Percentiles rank a stretch among this genome's conserved stretches.
Evolutionary conservation across 2,888 invertebrate species (phyloP).

Genomic region (Mellilla xanthometata): DNA sequence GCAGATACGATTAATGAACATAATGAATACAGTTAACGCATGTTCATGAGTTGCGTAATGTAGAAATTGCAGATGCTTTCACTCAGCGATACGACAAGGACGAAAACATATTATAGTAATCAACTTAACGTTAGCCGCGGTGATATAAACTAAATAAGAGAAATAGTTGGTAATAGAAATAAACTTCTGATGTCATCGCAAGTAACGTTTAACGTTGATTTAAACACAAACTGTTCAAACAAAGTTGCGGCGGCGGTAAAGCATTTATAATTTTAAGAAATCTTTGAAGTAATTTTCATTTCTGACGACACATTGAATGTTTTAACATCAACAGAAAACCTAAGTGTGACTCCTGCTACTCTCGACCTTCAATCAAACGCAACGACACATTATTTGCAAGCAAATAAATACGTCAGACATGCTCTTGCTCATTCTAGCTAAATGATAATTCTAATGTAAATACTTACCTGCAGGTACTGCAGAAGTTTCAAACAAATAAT

Average conservation of each 20-base stretch:
- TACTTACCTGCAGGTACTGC: too few relatives aligned
- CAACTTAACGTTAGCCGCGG: too few relatives aligned
- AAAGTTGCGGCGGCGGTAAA: conserved; percentile 2
- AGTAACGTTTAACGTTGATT: conserved; percentile 12
- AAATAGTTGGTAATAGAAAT: too few relatives aligned
- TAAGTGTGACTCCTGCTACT: conserved; percentile 8
- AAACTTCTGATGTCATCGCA: background rate
- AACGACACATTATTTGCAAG: conserved; percentile 8
- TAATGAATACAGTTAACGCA: conserved; percentile 5
- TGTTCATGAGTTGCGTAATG: conserved; percentile 11
- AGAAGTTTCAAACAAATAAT: too few relatives aligned
- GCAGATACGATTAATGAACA: conserved; percentile 1
- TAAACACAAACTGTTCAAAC: conserved; percentile 19
- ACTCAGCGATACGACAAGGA: background rate
- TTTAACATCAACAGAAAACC: conserved; percentile 18
- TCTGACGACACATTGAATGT: conserved; percentile 22
- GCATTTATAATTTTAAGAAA: conserved; percentile 18
- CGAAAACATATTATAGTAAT: background rate
- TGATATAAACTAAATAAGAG: too few relatives aligned
- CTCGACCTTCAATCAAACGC: conserved; percentile 14
- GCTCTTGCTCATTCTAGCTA: background rate
- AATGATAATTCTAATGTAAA: too few relatives aligned
- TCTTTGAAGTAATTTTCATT: conserved; percentile 7
- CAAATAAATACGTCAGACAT: background rate
- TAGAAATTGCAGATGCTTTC: conserved; percentile 5